phyloP scores from a whole-genome alignment of 2,113 vertebrate species.

The Herpailurus yagouaroundi region DNA sequence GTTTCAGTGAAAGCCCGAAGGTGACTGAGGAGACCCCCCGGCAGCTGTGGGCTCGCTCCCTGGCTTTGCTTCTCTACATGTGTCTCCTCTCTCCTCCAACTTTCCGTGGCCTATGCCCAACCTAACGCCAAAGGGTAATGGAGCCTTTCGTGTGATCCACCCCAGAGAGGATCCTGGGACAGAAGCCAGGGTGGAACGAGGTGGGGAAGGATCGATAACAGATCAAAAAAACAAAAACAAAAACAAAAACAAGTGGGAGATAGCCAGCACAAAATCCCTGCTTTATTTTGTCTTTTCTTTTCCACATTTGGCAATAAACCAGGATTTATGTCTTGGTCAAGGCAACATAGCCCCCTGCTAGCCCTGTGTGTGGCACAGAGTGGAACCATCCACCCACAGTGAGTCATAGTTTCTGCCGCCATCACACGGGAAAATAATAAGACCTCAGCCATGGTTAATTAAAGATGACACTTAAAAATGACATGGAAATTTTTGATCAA shows the following conservation, averaged over 20 bases:
- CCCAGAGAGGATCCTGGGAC: background rate
- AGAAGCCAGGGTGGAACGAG: background rate
- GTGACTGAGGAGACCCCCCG: background rate
- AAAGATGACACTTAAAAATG: background rate
- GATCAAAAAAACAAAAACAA: too few species aligned
- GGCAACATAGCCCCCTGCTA: background rate
- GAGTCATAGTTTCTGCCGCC: background rate
- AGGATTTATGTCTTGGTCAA: background rate
- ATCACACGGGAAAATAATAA: background rate
- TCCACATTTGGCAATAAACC: background rate
- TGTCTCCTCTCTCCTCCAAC: background rate
- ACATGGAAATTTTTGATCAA: background rate
- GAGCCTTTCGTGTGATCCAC: background rate
- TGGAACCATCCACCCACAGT: too few species aligned
- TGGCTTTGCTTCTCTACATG: background rate
- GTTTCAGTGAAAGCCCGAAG: background rate
- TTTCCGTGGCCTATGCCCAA: background rate
- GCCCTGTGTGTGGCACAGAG: accelerated
- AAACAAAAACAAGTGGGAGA: too few species aligned
- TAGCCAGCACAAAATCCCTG: background rate
- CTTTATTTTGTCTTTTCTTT: background rate
- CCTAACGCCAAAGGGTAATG: background rate
- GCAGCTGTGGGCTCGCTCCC: background rate
- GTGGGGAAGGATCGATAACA: accelerated
- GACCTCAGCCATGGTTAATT: too few species aligned